Percentiles rank a stretch among this genome's conserved stretches.
These are phyloP conservation scores for Scolopax rusticola DNA, from an alignment of 2,797 vertebrate genomes.

Conservation along the genomic window DNA sequence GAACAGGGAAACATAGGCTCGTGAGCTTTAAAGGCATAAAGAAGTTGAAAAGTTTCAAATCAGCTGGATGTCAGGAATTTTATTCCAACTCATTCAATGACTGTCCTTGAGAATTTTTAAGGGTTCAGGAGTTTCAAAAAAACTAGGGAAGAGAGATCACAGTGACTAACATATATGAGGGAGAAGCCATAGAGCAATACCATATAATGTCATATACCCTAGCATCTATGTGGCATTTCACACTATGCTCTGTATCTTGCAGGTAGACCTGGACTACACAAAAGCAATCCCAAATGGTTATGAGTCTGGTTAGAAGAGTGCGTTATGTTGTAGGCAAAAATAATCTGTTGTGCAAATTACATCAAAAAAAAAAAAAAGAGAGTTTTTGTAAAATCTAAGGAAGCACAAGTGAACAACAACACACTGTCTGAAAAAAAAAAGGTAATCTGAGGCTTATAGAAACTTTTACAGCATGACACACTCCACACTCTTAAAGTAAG, in stretches of 20 bases:
- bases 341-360: neutral
- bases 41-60: neutral
- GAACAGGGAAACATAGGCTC: neutral
- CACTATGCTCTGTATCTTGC: rapidly evolving
- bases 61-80: neutral
- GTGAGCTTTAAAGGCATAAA: neutral
- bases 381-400: neutral
- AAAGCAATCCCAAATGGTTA: neutral
- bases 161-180: neutral
- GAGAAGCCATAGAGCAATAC: neutral
- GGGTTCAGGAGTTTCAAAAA: neutral
- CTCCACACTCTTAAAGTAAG: neutral
- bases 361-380: neutral
- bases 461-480: neutral
- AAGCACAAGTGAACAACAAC: neutral
- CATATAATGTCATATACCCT: neutral
- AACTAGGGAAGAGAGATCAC: neutral
- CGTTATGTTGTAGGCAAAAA: neutral
- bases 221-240: rapidly evolving
- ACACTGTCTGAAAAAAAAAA: neutral
- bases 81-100: neutral
- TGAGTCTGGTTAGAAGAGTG: neutral
- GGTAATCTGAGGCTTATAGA: neutral
- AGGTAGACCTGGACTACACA: neutral
- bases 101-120: neutral